Percentiles rank a stretch among this genome's conserved stretches.
phyloP scores from a whole-genome alignment of 2,888 invertebrate species.

The Sphinx pinastri region DNA sequence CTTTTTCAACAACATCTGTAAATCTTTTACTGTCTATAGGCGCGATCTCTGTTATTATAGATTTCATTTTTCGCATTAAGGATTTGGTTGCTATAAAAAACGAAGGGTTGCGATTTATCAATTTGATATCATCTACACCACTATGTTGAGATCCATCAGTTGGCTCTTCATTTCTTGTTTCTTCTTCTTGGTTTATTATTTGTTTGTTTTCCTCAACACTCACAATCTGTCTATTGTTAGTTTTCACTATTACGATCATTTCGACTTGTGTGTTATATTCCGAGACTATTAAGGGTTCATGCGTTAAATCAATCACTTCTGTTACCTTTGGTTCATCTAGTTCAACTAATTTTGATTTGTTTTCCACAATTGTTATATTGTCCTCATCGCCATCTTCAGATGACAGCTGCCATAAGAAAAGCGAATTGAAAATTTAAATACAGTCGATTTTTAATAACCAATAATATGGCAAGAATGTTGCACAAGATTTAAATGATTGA shows the following conservation, averaged over 20 bases:
- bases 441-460: no score
- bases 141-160: not conserved
- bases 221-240: not conserved
- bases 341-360: not conserved
- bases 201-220: not conserved
- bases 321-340: not conserved
- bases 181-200: not conserved
- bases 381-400: not conserved
- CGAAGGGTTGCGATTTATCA: not conserved
- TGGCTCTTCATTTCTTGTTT: no score
- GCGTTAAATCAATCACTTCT: slow-evolving; percentile 2
- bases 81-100: slow-evolving; percentile 1
- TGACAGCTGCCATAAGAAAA: not conserved
- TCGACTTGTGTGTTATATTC: not conserved
- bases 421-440: not conserved
- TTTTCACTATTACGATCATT: not conserved
- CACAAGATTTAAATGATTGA: no score
- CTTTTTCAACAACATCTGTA: not conserved
- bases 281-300: not conserved
- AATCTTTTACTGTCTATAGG: not conserved
- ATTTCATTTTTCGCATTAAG: not conserved
- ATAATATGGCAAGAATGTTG: no score
- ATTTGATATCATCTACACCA: not conserved
- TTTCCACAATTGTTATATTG: not conserved
- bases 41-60: not conserved